Evolutionary conservation across 1,140 invertebrate genomes (phyloP).

Genomic region (Caligus rogercresseyi): DNA sequence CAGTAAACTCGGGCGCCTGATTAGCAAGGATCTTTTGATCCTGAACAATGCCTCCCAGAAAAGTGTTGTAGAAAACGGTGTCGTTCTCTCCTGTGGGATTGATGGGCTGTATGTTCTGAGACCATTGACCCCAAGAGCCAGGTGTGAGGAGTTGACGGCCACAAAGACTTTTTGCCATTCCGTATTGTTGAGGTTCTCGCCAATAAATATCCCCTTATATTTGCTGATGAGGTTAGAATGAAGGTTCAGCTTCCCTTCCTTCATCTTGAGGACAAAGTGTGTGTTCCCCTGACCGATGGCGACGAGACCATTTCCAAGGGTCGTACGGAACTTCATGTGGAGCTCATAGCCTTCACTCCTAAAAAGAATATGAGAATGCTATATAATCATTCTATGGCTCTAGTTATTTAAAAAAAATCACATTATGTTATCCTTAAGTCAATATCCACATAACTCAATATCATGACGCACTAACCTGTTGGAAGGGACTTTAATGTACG

Average conservation of each 20-base stretch:
- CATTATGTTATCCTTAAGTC: neutral
- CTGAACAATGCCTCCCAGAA: conserved; percentile 41
- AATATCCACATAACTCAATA: too few species aligned
- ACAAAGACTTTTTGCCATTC: conserved; percentile 64
- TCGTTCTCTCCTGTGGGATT: conserved; percentile 42
- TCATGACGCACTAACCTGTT: conserved; percentile 29
- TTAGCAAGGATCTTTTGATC: conserved; percentile 29
- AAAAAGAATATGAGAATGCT: neutral
- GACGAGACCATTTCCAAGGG: conserved; percentile 60
- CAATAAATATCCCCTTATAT: conserved; percentile 67
- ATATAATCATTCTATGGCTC: too few species aligned
- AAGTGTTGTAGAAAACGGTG: conserved; percentile 31
- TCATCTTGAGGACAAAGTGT: conserved; percentile 60
- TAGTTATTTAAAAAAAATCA: neutral
- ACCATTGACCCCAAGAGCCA: conserved; percentile 62
- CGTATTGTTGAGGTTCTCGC: conserved; percentile 58
- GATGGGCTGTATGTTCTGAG: conserved; percentile 61
- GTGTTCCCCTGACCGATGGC: conserved; percentile 61
- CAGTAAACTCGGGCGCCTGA: conserved; percentile 52
- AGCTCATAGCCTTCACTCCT: conserved; percentile 68
- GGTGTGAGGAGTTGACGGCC: conserved; percentile 61
- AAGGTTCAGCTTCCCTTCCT: conserved; percentile 58
- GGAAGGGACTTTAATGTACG: conserved; percentile 55
- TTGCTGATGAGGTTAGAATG: conserved; percentile 68
- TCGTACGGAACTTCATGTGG: conserved; percentile 73